Base-by-base conservation (phyloP, 2,888 invertebrate species). In the Cephus pygmeus region DNA sequence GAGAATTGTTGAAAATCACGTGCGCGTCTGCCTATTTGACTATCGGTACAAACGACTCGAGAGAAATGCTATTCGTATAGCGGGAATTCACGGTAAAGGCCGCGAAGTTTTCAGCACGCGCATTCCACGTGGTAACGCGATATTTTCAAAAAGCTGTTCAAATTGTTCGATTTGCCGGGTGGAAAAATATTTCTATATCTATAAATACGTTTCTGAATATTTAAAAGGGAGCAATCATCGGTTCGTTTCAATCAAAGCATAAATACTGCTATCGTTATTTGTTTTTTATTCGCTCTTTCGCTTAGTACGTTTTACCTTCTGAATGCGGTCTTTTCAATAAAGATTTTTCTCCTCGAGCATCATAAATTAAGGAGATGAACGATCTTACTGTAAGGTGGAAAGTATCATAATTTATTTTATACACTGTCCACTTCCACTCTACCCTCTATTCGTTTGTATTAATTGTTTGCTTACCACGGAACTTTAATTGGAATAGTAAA, bases 401-500 rank as follows among this genome's bases (percentile, higher is more conserved):
- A 71, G 31, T 33, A 34, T 71, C 56, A 75, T 40, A 76, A 33
- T 56, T 79, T 73, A 71, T 35, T 11, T n/a, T 71, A 56, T 56
- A 56, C 56, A 56, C 56, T 56, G 9, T 23, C 56, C 56, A 56
- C 56, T 23, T 56, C 23, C 56, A 56, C 56, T 56, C 23, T 56
- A 56, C 71, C 3, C 74, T 73, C 31, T 68, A 31, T 35, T 56
- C 68, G 40, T 69, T 68, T 69, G 30, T 36, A 40, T 75, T 35
- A 35, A 77, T 74, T 68, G 76, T 81, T 79, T 79, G 76, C 77
- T 75, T 73, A 79, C 73, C 78, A 76, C 75, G 71, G 73, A 75
- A 73, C 78, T 81, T 81, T 76, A 81, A 82, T 81, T 74, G 76
- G 35, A 73, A 56, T 75, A 75, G 74, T 77, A 79, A 82, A 81